Conservation (phyloP, 2,888 invertebrate genomes). For the Galerucella nymphaeae region DNA sequence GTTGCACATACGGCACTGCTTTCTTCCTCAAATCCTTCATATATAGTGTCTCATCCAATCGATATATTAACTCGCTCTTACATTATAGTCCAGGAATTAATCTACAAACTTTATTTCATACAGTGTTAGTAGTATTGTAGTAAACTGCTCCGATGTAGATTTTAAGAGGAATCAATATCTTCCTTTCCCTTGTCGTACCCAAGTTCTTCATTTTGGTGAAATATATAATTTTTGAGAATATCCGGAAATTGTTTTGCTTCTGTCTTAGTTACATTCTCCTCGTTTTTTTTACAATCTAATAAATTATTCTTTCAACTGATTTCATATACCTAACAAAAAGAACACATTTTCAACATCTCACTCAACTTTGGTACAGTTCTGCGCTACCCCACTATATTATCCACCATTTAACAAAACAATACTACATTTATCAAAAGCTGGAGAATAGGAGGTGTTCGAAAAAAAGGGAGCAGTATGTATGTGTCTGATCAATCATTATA, state of each 20-base stretch:
- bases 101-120: too few species aligned
- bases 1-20: too few species aligned
- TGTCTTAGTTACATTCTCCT: conserved; percentile 1
- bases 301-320: conserved; percentile 47
- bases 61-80: too few species aligned
- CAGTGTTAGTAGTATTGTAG: too few species aligned
- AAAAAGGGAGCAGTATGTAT: conserved; percentile 41
- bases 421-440: conserved; percentile 35
- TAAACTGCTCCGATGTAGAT: too few species aligned
- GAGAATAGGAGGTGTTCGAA: conserved; percentile 44
- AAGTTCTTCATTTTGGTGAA: not conserved
- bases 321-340: conserved; percentile 49
- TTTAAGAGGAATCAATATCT: too few species aligned
- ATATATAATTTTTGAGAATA: not conserved
- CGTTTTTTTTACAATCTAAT: conserved; percentile 47
- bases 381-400: conserved; percentile 33
- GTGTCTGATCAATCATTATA: conserved; percentile 28
- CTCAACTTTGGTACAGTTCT: conserved; percentile 60
- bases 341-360: conserved; percentile 60
- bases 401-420: conserved; percentile 22
- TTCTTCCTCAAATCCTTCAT: too few species aligned
- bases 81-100: too few species aligned
- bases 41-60: too few species aligned
- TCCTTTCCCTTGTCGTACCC: not conserved
- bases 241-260: not conserved